Evolutionary conservation across 2,797 vertebrate species (phyloP).

Genomic region (Malurus leucopterus): DNA sequence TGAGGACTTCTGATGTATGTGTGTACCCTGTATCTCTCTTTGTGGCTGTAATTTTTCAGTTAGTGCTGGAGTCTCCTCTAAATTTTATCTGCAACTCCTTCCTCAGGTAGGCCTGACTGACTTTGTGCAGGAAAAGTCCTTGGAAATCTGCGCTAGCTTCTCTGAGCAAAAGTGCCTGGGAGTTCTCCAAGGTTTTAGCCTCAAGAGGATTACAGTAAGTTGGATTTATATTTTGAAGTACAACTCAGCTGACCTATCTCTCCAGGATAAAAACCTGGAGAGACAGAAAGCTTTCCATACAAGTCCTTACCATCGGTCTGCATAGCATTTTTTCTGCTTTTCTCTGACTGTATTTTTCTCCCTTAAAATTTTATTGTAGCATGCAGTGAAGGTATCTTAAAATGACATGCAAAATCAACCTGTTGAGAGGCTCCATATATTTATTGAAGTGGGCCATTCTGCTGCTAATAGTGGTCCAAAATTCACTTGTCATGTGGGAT

Average conservation of each 20-base stretch:
- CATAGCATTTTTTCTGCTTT: accelerated
- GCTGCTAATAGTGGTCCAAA: neutral
- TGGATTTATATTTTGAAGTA: neutral
- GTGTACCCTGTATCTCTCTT: neutral
- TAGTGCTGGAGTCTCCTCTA: neutral
- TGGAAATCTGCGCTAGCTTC: neutral
- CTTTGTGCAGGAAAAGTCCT: neutral
- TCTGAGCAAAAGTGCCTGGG: neutral
- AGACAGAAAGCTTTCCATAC: neutral
- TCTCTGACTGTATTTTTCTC: neutral
- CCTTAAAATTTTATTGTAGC: neutral
- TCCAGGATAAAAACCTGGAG: neutral
- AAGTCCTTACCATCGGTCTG: neutral
- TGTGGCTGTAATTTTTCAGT: neutral
- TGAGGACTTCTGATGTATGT: neutral
- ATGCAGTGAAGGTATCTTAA: neutral
- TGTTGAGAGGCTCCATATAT: neutral
- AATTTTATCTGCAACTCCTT: neutral
- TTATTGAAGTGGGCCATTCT: neutral
- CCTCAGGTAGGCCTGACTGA: neutral
- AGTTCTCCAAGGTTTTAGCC: neutral
- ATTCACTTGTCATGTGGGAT: neutral
- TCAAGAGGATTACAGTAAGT: slow-evolving; percentile 26
- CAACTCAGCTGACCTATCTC: neutral
- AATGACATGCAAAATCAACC: neutral